These are phyloP conservation scores for Erethizon dorsatum DNA, from an alignment of 2,797 vertebrate species.

Conservation along the genomic window DNA sequence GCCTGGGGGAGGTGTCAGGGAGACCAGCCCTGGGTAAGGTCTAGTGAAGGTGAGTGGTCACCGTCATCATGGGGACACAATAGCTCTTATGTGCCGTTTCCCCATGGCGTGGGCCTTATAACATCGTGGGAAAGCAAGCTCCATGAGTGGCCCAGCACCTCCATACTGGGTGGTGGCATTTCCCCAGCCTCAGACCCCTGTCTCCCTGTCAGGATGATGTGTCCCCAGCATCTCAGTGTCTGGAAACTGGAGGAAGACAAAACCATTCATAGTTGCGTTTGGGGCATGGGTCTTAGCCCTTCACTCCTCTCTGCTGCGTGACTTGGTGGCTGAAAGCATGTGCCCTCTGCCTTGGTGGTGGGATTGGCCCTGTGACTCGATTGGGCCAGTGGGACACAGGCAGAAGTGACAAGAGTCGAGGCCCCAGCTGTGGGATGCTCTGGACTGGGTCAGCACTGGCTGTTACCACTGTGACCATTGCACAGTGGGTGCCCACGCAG, in stretches of 20 bases:
- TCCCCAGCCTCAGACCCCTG: neutral
- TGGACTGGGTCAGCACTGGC: neutral
- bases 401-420: neutral
- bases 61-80: neutral
- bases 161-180: neutral
- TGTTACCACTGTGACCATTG: neutral
- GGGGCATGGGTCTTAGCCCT: neutral
- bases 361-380: neutral
- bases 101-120: too few species aligned
- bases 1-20: neutral
- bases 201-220: neutral
- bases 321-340: neutral
- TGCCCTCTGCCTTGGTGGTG: neutral
- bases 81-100: neutral
- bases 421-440: neutral
- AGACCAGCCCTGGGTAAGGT: neutral
- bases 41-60: neutral
- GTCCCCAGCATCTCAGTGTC: neutral
- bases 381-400: neutral
- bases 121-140: neutral
- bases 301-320: neutral
- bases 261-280: neutral
- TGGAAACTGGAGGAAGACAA: neutral
- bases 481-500: neutral
- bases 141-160: neutral